Conservation (phyloP, 2,113 vertebrate genomes). For the Ammodytes marinus region DNA sequence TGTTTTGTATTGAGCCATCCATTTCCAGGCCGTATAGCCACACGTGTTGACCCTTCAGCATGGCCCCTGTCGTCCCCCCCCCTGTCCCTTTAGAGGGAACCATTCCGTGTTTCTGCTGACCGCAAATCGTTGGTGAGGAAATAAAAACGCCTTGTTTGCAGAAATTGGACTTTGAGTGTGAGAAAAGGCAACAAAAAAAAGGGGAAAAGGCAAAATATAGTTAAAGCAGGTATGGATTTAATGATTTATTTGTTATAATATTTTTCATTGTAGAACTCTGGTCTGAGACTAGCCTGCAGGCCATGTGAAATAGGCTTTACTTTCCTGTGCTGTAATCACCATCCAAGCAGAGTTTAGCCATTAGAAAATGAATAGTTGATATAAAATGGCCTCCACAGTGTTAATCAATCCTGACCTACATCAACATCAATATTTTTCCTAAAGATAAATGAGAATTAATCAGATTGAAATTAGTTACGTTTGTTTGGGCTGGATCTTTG, state of each 20-base stretch:
- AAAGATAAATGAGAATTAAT: not conserved
- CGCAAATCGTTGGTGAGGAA: slow-evolving; percentile 61
- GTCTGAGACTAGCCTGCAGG: slow-evolving; percentile 4
- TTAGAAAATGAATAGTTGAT: not conserved
- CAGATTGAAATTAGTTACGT: no score
- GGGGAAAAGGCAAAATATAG: slow-evolving; percentile 1
- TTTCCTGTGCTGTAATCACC: slow-evolving; percentile 27
- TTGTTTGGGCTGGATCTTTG: no score
- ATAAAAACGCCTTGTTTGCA: slow-evolving; percentile 59
- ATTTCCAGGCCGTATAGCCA: not conserved
- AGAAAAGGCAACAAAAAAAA: slow-evolving; percentile 1
- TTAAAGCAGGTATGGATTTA: not conserved
- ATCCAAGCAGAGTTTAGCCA: slow-evolving; percentile 14
- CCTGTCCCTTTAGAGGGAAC: slow-evolving; percentile 40
- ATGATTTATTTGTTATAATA: slow-evolving; percentile 25
- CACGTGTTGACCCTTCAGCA: slow-evolving; percentile 15
- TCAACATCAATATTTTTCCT: not conserved
- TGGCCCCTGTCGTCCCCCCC: slow-evolving; percentile 25
- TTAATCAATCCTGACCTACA: slow-evolving; percentile 18
- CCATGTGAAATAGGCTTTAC: slow-evolving; percentile 32
- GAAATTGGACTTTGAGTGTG: slow-evolving; percentile 31
- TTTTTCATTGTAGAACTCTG: slow-evolving; percentile 28
- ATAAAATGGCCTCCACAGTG: not conserved
- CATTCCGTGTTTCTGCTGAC: slow-evolving; percentile 66
- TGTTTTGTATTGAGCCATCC: not conserved